These are phyloP conservation scores for Saguinus imperator DNA, from an alignment of 2,113 vertebrate species.

Conservation along the genomic window DNA sequence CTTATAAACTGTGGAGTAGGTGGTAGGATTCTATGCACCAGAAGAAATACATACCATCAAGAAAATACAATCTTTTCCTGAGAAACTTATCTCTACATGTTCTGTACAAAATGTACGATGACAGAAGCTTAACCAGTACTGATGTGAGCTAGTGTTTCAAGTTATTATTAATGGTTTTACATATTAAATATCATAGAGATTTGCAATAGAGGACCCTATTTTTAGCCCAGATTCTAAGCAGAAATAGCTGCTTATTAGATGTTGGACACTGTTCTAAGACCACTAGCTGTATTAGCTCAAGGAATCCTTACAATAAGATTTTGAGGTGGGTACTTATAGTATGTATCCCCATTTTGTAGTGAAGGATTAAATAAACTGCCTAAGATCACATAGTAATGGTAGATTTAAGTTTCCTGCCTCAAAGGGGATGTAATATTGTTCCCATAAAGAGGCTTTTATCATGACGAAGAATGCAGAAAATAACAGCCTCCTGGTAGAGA, in stretches of 20 bases:
- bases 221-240: not conserved
- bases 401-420: not conserved
- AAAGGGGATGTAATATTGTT: not conserved
- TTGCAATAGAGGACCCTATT: not conserved
- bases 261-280: not conserved
- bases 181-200: not conserved
- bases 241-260: constrained; percentile 34
- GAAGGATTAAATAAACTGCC: not conserved
- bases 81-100: not conserved
- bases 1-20: not conserved
- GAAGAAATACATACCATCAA: not conserved
- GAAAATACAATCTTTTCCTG: not conserved
- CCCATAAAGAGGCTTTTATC: not conserved
- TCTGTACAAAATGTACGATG: not conserved
- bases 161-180: not conserved
- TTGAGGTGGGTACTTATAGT: not conserved
- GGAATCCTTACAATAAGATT: constrained; percentile 1
- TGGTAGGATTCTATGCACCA: not conserved
- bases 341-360: not conserved
- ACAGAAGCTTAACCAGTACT: not conserved
- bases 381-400: not conserved
- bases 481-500: not conserved
- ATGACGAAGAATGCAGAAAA: not conserved
- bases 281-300: not conserved
- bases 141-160: not conserved